Conservation (phyloP, 92 coral and sea anemone species). For the Palythoa grandis region DNA sequence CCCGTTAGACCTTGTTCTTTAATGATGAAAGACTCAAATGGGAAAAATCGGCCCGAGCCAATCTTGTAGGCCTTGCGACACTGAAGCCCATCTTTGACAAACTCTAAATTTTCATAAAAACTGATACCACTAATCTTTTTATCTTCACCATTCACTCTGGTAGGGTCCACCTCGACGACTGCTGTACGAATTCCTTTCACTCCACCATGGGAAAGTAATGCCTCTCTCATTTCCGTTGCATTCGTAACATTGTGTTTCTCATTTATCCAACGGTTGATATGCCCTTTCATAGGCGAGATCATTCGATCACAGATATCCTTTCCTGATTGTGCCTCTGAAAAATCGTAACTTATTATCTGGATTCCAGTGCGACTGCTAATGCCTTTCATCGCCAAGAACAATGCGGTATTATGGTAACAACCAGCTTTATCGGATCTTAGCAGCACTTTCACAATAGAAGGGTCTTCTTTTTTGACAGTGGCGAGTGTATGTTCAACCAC, state of each 20-base stretch:
- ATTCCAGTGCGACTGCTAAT: constrained; percentile 42
- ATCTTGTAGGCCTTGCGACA: constrained; percentile 16
- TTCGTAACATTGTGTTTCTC: constrained; percentile 42
- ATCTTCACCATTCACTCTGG: constrained; percentile 28
- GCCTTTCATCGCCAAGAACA: constrained; percentile 25
- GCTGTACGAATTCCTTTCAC: constrained; percentile 51
- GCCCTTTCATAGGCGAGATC: constrained; percentile 40
- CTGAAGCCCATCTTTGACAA: constrained; percentile 6
- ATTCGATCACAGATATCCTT: constrained; percentile 42
- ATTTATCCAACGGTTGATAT: constrained; percentile 34
- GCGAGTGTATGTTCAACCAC: constrained; percentile 21
- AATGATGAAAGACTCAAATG: constrained; percentile 16
- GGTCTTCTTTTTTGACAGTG: constrained; percentile 25
- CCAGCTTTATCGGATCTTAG: constrained; percentile 22
- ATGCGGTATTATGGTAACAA: constrained; percentile 40
- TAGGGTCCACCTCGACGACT: constrained; percentile 42
- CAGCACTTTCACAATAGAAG: constrained; percentile 8
- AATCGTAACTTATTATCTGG: constrained; percentile 42
- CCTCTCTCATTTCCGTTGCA: constrained; percentile 48
- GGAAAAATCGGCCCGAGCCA: constrained; percentile 19
- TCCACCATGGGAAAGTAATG: constrained; percentile 47
- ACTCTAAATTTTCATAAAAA: constrained; percentile 2
- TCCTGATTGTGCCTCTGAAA: constrained; percentile 51
- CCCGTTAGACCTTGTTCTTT: constrained; percentile 27
- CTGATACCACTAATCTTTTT: constrained; percentile 18